phyloP scores from a whole-genome alignment of 2,888 invertebrate species.

The Drosophila leonis region DNA sequence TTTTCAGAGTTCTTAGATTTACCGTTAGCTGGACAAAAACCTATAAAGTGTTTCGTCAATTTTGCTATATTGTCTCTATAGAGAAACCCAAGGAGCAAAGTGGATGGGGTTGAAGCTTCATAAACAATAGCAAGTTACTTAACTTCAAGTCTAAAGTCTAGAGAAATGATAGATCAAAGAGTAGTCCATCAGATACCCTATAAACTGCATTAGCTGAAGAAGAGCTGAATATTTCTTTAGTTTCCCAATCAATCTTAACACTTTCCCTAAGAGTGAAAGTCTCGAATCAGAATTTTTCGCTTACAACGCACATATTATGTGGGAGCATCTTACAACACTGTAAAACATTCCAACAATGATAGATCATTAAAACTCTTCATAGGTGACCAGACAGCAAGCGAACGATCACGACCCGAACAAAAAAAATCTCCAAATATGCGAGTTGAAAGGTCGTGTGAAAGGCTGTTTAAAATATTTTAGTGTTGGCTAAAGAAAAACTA shows the following conservation, averaged over 20 bases:
- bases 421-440: constrained; percentile 5
- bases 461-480: constrained; percentile 45
- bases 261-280: constrained; percentile 57
- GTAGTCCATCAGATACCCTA: background rate
- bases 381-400: constrained; percentile 42
- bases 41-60: constrained; percentile 34
- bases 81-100: background rate
- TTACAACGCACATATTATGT: constrained; percentile 14
- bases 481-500: constrained; percentile 9
- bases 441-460: constrained; percentile 74
- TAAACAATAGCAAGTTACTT: background rate
- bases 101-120: background rate
- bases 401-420: constrained; percentile 47
- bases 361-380: constrained; percentile 68
- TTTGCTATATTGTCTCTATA: constrained; percentile 48
- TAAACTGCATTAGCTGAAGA: background rate
- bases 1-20: constrained; percentile 49
- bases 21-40: constrained; percentile 48
- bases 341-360: constrained; percentile 65
- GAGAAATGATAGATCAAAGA: background rate
- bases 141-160: background rate
- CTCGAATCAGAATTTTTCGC: constrained; percentile 35
- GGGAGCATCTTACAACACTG: constrained; percentile 34
- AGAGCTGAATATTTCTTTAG: background rate
- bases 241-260: constrained; percentile 7